Percentiles rank a stretch among this genome's conserved stretches.
Evolutionary conservation across 2,797 vertebrate species (phyloP).

Genomic region (Notoglanidium macrostoma): DNA sequence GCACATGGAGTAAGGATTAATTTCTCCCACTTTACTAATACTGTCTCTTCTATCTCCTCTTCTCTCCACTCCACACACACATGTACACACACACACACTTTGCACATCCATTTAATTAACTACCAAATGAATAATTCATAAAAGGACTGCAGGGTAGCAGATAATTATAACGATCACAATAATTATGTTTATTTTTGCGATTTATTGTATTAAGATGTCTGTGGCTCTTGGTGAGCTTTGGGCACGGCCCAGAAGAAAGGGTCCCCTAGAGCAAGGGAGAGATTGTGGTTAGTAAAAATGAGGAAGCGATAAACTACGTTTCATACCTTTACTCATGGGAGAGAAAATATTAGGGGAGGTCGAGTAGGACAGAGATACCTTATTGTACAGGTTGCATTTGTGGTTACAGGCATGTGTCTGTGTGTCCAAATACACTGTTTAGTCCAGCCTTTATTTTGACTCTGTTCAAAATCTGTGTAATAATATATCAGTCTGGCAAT

Average conservation of each 20-base stretch:
- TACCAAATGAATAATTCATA: slow-evolving; percentile 79
- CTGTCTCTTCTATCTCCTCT: slow-evolving; percentile 30
- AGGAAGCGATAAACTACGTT: slow-evolving; percentile 25
- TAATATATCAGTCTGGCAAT: neutral
- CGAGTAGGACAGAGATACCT: neutral
- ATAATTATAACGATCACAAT: slow-evolving; percentile 83
- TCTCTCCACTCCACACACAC: slow-evolving; percentile 35
- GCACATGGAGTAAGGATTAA: slow-evolving; percentile 26
- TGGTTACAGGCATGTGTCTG: neutral
- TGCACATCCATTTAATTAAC: slow-evolving; percentile 80
- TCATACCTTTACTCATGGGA: slow-evolving; percentile 3
- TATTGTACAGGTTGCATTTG: neutral
- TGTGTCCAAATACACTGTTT: neutral
- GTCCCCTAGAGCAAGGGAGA: neutral
- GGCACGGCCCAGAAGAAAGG: slow-evolving; percentile 54
- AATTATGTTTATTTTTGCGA: slow-evolving; percentile 84
- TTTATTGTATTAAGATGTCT: slow-evolving; percentile 83
- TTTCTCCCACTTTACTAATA: slow-evolving; percentile 38
- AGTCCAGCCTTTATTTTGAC: neutral
- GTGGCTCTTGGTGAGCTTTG: slow-evolving; percentile 69
- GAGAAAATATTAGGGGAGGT: neutral
- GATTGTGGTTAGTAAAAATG: neutral
- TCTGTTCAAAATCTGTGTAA: neutral
- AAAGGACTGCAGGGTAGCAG: slow-evolving; percentile 77
- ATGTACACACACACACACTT: slow-evolving; percentile 44